phyloP scores from a whole-genome alignment of 2,113 vertebrate species.

The Paraplagusia blochii region DNA sequence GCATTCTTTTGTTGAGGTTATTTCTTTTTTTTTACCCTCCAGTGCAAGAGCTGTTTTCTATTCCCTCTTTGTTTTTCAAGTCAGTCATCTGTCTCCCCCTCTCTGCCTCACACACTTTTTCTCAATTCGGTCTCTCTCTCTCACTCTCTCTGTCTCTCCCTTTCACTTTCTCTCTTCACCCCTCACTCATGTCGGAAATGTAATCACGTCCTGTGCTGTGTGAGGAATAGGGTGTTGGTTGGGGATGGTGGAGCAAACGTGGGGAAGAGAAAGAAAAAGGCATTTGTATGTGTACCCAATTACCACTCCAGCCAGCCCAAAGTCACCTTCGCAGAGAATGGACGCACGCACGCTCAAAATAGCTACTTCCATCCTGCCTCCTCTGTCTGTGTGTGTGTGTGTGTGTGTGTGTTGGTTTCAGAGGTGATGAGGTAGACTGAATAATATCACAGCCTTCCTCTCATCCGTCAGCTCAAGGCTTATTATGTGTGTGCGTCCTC shows the following conservation, averaged over 20 bases:
- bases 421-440: conserved; percentile 67
- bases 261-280: conserved; percentile 65
- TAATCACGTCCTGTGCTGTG: conserved; percentile 65
- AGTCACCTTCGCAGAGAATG: conserved; percentile 74
- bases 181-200: conserved; percentile 66
- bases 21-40: conserved; percentile 25
- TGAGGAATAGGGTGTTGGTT: conserved; percentile 32
- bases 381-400: conserved; percentile 37
- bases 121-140: conserved; percentile 31
- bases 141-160: conserved; percentile 39
- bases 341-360: conserved; percentile 69
- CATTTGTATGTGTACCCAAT: conserved; percentile 78
- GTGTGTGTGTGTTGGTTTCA: conserved; percentile 48
- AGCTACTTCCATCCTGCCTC: conserved; percentile 62
- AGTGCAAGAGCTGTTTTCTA: conserved; percentile 35
- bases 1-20: neutral
- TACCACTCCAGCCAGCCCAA: conserved; percentile 73
- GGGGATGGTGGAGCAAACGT: conserved; percentile 46
- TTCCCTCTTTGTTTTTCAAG: conserved; percentile 61
- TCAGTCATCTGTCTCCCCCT: conserved; percentile 62
- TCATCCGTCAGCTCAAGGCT: conserved; percentile 54
- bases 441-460: conserved; percentile 68
- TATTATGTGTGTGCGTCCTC: conserved; percentile 52
- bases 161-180: conserved; percentile 50
- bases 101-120: conserved; percentile 48